Percentiles rank a stretch among this genome's conserved stretches.
Evolutionary conservation across 2,888 invertebrate species (phyloP).

Genomic region (Syritta pipiens): DNA sequence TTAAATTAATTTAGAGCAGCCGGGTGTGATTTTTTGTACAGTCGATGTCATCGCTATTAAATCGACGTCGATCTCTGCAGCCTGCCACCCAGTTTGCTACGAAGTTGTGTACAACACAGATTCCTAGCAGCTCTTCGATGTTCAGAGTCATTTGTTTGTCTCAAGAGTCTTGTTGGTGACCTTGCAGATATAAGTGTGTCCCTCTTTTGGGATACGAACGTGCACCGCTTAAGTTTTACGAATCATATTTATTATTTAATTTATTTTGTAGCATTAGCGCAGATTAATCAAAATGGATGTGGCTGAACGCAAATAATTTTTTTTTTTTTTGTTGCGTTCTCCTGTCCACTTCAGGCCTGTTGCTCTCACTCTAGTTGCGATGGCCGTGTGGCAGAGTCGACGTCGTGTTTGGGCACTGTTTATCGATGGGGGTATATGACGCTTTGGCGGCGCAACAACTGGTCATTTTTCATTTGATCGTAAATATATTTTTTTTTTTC

Average conservation of each 20-base stretch:
- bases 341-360: slow-evolving; percentile 37
- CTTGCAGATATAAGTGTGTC: slow-evolving; percentile 20
- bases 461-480: slow-evolving; percentile 65
- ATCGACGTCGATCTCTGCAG: slow-evolving; percentile 35
- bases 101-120: not conserved
- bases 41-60: slow-evolving; percentile 33
- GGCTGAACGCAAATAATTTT: slow-evolving; percentile 2
- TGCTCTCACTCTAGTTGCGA: not conserved
- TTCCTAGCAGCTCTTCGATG: too few relatives aligned
- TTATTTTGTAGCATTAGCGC: slow-evolving; percentile 44
- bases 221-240: slow-evolving; percentile 2
- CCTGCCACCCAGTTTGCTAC: not conserved
- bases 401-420: slow-evolving; percentile 1
- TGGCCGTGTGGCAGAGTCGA: not conserved
- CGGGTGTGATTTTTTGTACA: not conserved
- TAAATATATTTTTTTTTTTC: slow-evolving; percentile 42
- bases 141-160: slow-evolving; percentile 38
- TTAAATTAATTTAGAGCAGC: slow-evolving; percentile 17
- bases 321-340: not conserved
- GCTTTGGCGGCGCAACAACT: slow-evolving; percentile 33
- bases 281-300: slow-evolving; percentile 59
- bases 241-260: slow-evolving; percentile 53
- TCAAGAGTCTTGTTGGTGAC: slow-evolving; percentile 11
- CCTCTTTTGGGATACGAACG: slow-evolving; percentile 3
- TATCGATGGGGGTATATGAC: slow-evolving; percentile 19